Base-by-base conservation (phyloP, 1,140 invertebrate species). In the Saxidomus purpurata region DNA sequence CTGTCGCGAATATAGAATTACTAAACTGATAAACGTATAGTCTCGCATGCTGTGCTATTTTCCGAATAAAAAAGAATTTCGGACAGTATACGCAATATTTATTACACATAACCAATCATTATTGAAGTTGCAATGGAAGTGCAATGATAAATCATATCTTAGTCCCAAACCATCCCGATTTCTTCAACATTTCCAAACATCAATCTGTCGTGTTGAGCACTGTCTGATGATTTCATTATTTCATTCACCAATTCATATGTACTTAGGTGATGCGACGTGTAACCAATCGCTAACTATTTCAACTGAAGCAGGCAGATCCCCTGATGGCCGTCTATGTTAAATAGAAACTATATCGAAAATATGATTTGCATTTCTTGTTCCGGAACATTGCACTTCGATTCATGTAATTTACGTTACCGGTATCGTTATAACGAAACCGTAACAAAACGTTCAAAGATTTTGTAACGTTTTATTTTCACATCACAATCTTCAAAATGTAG, bases 361-460 rank as follows among this genome's bases (percentile, higher is more conserved):
- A 88, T 88, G 49, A 80, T 80, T 87, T 87, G 71, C 69, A 87
- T 55, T 76, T 47, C 67, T 38, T 34, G 69, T 77, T 87, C 47
- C 71, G 49, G 84, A 52, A 76, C 17, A 87, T 55, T 47, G n/a
- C 84, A 59, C 84, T 61, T 87, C 47, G 84, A 87, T 87, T 87
- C 84, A 77, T 77, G 69, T 77, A 87, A 87, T 87, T 87, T 87
- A 59, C 84, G 76, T 79, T 79, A 79, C 76, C 34, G 36, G 13
- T 47, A 59, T 79, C 63, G 28, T 63, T 61, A 36, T 36, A 82
- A 82, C 55, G 67, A 82, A 63, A 43, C 28, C 82, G 82, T 84
- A 43, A 74, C 82, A 84, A 84, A 84, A 31, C 67, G 82, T 69
- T 55, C 25, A 71, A 69, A 71, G n/a, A 59, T 49, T 34, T 84